Conservation (phyloP, 2,113 vertebrate genomes). For the Chionomys nivalis region DNA sequence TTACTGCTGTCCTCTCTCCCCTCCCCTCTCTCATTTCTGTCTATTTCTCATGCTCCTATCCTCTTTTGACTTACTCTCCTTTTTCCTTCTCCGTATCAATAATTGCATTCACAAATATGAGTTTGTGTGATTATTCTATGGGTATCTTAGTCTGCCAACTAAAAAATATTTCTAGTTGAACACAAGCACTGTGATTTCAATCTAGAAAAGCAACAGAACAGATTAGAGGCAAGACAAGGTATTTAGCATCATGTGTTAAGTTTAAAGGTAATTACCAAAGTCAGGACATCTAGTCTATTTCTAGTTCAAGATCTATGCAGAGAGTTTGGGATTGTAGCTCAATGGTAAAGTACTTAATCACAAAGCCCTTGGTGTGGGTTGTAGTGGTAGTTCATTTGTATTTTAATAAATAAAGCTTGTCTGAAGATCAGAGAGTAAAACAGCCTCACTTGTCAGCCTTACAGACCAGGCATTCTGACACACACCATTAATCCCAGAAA, state of each 20-base stretch:
- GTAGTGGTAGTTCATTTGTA: too few relatives aligned
- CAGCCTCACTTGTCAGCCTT: too few relatives aligned
- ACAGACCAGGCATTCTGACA: too few relatives aligned
- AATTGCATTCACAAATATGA: neutral
- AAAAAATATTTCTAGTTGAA: neutral
- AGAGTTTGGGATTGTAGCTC: neutral
- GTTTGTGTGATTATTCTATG: neutral
- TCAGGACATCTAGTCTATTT: neutral
- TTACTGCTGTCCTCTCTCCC: neutral
- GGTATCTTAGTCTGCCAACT: neutral
- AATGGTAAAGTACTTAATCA: neutral
- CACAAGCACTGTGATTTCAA: neutral
- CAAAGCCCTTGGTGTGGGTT: neutral
- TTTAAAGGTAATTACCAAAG: neutral
- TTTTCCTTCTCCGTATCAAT: neutral
- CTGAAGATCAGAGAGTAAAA: too few relatives aligned
- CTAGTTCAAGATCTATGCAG: too few relatives aligned
- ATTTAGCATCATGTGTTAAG: neutral
- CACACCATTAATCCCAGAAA: too few relatives aligned
- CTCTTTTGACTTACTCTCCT: neutral
- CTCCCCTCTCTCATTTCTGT: neutral
- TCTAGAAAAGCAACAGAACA: neutral
- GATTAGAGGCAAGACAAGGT: neutral
- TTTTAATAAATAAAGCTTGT: too few relatives aligned
- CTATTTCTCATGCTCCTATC: neutral